phyloP scores from a whole-genome alignment of 2,888 invertebrate species.

The Boloria selene region DNA sequence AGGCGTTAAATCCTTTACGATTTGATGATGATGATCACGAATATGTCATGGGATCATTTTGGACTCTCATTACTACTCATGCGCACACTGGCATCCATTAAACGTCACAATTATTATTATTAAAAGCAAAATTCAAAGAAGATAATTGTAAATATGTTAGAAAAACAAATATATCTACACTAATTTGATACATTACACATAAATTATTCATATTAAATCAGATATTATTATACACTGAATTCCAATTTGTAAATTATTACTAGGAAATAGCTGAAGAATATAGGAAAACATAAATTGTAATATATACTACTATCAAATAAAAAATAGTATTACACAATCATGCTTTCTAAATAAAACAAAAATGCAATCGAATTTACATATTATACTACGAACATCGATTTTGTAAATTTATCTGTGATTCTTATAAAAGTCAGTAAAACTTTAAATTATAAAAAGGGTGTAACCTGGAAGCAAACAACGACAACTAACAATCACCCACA shows the following conservation, averaged over 20 bases:
- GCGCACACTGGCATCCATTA: slow-evolving; percentile 34
- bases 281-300: neutral
- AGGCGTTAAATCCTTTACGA: slow-evolving; percentile 83
- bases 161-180: neutral
- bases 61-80: slow-evolving; percentile 41
- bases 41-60: slow-evolving; percentile 73
- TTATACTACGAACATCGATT: slow-evolving; percentile 53
- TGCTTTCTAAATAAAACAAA: slow-evolving; percentile 69
- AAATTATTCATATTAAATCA: neutral
- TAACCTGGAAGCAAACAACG: slow-evolving; percentile 81
- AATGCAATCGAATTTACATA: slow-evolving; percentile 63
- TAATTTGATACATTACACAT: neutral
- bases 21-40: slow-evolving; percentile 76
- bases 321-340: slow-evolving; percentile 59
- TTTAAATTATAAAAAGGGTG: slow-evolving; percentile 66
- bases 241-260: neutral
- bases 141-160: neutral
- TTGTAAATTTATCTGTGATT: slow-evolving; percentile 82
- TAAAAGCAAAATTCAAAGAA: neutral
- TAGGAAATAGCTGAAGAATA: neutral
- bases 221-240: neutral
- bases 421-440: slow-evolving; percentile 45
- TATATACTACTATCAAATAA: slow-evolving; percentile 8
- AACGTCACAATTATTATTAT: slow-evolving; percentile 15
- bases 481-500: slow-evolving; percentile 78